These are phyloP conservation scores for Bombus terrestris DNA, from an alignment of 1,140 invertebrate genomes.

Conservation along the genomic window DNA sequence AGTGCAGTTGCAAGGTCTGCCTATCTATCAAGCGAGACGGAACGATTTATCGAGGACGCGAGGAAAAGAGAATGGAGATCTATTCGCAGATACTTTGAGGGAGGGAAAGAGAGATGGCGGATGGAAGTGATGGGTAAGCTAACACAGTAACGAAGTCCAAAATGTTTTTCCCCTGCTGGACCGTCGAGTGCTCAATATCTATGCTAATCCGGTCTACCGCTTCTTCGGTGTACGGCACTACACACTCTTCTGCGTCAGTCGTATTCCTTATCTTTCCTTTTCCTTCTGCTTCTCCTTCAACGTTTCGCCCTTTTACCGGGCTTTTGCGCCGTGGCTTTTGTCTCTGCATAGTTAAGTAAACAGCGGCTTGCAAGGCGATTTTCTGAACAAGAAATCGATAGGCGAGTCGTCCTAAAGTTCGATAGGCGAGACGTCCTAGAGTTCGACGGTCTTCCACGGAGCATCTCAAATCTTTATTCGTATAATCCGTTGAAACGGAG, in stretches of 20 bases:
- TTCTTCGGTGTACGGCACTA: constrained; percentile 47
- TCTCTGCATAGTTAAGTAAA: constrained; percentile 56
- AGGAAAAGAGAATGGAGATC: constrained; percentile 30
- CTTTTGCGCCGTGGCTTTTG: constrained; percentile 18
- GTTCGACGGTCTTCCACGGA: not conserved
- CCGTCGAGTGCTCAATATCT: constrained; percentile 67
- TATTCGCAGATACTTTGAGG: constrained; percentile 43
- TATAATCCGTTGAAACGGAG: not conserved
- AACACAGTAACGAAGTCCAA: constrained; percentile 62
- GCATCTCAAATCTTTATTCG: not conserved
- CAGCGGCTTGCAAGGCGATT: constrained; percentile 45
- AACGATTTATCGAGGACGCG: constrained; percentile 39
- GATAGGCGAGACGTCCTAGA: constrained; percentile 12
- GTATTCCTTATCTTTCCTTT: constrained; percentile 44
- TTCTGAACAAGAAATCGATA: not conserved
- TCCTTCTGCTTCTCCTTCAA: not conserved
- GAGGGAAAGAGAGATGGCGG: constrained; percentile 12
- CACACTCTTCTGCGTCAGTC: constrained; percentile 36
- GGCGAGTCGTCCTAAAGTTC: not conserved
- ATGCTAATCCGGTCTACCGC: constrained; percentile 66
- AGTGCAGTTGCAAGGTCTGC: constrained; percentile 34
- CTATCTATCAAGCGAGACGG: not conserved
- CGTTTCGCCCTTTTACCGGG: constrained; percentile 20
- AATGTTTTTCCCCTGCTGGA: constrained; percentile 66
- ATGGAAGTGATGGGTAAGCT: constrained; percentile 38